phyloP scores from a whole-genome alignment of 2,888 invertebrate genomes.

The Rhagium mordax region DNA sequence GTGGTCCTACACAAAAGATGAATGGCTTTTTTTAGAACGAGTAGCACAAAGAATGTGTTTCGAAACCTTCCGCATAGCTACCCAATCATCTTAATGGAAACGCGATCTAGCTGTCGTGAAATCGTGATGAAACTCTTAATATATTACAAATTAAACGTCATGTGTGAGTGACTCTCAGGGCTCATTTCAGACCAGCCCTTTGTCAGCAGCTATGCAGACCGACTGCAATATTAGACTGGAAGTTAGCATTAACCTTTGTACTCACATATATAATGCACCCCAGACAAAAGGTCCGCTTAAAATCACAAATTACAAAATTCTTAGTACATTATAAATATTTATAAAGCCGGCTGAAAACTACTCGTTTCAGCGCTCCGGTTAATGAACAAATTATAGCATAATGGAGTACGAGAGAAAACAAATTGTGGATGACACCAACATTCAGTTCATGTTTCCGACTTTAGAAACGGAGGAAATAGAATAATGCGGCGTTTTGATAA shows the following conservation, averaged over 20 bases:
- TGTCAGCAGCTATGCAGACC: slow-evolving; percentile 30
- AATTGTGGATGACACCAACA: neutral
- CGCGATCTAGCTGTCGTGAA: slow-evolving; percentile 52
- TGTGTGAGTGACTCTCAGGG: slow-evolving; percentile 54
- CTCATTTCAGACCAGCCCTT: slow-evolving; percentile 39
- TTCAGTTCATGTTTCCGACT: neutral
- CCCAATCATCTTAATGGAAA: slow-evolving; percentile 53
- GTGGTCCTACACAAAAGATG: neutral
- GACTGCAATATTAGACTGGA: slow-evolving; percentile 28
- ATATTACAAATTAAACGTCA: slow-evolving; percentile 60
- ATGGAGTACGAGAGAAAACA: neutral
- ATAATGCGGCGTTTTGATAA: neutral
- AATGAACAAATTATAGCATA: slow-evolving; percentile 1
- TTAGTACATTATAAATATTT: slow-evolving; percentile 5
- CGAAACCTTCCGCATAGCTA: slow-evolving; percentile 1
- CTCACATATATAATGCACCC: neutral
- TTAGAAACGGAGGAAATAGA: neutral
- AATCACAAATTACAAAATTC: slow-evolving; percentile 18
- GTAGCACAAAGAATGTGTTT: slow-evolving; percentile 3
- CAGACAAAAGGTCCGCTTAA: slow-evolving; percentile 3
- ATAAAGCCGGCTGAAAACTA: slow-evolving; percentile 5
- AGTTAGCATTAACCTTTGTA: slow-evolving; percentile 22
- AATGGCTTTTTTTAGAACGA: neutral
- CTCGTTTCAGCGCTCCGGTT: neutral
- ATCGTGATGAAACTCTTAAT: slow-evolving; percentile 59